Evolutionary conservation across 2,113 vertebrate genomes (phyloP), one percentile per base, ranked within the genome.

Genomic region (Alethe diademata): DNA sequence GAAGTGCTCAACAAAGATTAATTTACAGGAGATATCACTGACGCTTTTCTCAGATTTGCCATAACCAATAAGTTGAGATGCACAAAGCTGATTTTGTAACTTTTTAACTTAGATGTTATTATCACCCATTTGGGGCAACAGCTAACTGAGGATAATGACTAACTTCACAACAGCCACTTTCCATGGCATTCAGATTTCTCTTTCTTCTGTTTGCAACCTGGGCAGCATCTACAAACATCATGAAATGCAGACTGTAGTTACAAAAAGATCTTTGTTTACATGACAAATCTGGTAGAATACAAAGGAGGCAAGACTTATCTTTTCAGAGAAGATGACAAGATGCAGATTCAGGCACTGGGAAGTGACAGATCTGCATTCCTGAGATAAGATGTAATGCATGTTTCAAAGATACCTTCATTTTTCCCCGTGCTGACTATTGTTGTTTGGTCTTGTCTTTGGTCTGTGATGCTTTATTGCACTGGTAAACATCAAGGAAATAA

Each of bases 401-500:
- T 95, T 95, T 92, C 95, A 96, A 92, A 96, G 94, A 94, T 93
- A 97, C 95, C 95, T 95, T 92, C 92, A 80, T 90, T 95, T 85
- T 91, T 31, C 50, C 43, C 74, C 67, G 3, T 66, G 85, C 82
- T 95, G 81, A 82, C 86, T 96, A 96, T 6, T 82, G 90, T 45
- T 82, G 93, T 93, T 92, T 95, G 94, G 94, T 94, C 95, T 94
- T 90, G 92, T 86, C 95, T 95, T 94, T 96, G 93, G 93, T 94
- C 90, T 95, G 95, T 96, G 95, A 93, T 95, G 92, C 82, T 90
- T 95, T 96, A 95, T 6, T 96, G 92, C 95, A 94, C 92, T 95
- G 94, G 90, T 94, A 97, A 97, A 94, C 51, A 96, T 79, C 50
- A 96, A 96, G 92, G 93, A 90, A 94, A 83, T 91, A 96, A 95